Base-by-base conservation (phyloP, 1,140 invertebrate species). In the Achatina immaculata region DNA sequence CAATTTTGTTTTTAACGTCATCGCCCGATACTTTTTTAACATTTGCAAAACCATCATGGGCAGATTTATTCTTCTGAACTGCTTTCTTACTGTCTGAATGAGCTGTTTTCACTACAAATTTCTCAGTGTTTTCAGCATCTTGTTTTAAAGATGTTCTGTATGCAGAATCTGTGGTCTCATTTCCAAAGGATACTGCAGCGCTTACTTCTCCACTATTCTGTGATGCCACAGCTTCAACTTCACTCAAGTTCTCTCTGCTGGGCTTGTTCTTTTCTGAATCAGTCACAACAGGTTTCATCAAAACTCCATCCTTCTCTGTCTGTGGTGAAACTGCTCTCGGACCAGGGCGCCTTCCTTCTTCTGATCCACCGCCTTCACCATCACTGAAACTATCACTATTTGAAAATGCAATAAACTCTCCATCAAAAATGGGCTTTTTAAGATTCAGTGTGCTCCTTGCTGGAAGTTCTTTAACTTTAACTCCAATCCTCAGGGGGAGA, bases 321-420 rank as follows among this genome's bases (percentile, higher is more conserved):
- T 62, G n/a, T 62, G 58, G 31, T 62, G 19, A 62, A 28, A 62
- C 6, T 4, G 6, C 7, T 7, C 45, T 48, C 6, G 16, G 2
- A 62, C 28, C 58, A 31, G 28, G 58, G 6, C 6, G 28, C 28
- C n/a, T n/a, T n/a, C n/a, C n/a, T n/a, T n/a, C n/a, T n/a, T 31
- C 58, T 62, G n/a, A 62, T n/a, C n/a, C 31, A 3, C n/a, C 21
- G 28, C 58, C 58, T 62, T 62, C 58, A 31, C 31, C 28, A 62
- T 31, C 16, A n/a, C n/a, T n/a, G 1, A 31, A 4, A 62, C 58
- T 31, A 28, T 31, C 31, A 19, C 45, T 48, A 7, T 65, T 7
- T 42, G 68, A 69, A 69, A 69, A 69, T 1, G 36, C 68, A 69
- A 69, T 69, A 28, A 69, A 69, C 11, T 69, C 68, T 42, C 68